phyloP scores from a whole-genome alignment of 2,797 vertebrate species.

The Otus scops region DNA sequence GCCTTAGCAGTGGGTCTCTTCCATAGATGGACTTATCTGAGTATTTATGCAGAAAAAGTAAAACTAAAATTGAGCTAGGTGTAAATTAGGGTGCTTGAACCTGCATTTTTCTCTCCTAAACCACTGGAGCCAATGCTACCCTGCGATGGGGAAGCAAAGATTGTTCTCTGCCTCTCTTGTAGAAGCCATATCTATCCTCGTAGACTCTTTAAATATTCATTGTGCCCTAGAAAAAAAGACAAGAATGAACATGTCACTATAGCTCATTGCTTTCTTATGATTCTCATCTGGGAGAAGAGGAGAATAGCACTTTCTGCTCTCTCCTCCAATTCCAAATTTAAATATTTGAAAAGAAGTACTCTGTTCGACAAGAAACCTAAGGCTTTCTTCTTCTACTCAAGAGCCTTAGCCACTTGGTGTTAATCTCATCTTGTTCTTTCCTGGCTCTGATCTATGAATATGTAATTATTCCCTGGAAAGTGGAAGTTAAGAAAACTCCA shows the following conservation, averaged over 20 bases:
- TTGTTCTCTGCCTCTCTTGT: neutral
- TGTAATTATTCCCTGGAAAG: slow-evolving; percentile 14
- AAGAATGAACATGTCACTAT: neutral
- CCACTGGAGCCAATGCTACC: neutral
- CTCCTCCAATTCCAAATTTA: neutral
- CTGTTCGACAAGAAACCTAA: neutral
- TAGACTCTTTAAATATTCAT: neutral
- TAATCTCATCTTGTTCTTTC: neutral
- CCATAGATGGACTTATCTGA: neutral
- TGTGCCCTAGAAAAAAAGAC: neutral
- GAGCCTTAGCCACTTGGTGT: neutral
- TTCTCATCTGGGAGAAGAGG: neutral
- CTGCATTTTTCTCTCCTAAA: neutral
- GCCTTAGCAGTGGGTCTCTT: neutral
- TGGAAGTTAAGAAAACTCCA: neutral
- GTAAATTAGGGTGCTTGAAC: neutral
- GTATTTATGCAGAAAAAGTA: neutral
- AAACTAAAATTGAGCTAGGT: neutral
- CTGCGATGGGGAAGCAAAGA: neutral
- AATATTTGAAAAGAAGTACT: slow-evolving; percentile 22
- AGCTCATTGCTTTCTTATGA: neutral
- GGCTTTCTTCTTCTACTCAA: neutral
- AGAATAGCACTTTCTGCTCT: neutral
- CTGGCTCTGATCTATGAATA: neutral
- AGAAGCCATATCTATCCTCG: neutral